Evolutionary conservation across 2,113 vertebrate species (phyloP).

Genomic region (Catharus bicknelli): DNA sequence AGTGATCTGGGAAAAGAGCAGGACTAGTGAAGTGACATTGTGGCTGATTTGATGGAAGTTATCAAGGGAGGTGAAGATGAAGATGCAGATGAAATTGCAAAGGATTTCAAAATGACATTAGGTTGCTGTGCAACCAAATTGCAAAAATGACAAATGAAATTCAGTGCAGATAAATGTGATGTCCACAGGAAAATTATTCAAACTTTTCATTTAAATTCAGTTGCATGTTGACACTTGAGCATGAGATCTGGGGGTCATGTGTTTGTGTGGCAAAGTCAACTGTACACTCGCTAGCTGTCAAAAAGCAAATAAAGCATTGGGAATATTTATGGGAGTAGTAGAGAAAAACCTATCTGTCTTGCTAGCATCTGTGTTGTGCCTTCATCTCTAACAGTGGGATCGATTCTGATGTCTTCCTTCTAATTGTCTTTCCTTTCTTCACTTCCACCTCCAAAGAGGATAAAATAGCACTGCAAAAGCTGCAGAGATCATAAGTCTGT

Average conservation of each 20-base stretch:
- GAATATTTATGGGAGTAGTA: not conserved
- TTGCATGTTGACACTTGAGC: not conserved
- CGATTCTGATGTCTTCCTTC: not conserved
- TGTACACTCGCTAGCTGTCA: not conserved
- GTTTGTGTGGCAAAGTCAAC: slow-evolving; percentile 11
- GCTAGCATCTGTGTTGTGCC: not conserved
- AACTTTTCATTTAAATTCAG: slow-evolving; percentile 10
- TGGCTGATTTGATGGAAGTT: slow-evolving; percentile 8
- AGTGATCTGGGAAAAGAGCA: not conserved
- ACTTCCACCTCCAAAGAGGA: not conserved
- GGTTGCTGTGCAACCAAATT: slow-evolving; percentile 42
- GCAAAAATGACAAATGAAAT: slow-evolving; percentile 25
- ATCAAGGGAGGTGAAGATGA: not conserved
- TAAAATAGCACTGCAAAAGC: not conserved
- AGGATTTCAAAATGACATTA: slow-evolving; percentile 22
- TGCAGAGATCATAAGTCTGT: not conserved
- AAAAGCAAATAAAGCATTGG: slow-evolving; percentile 23
- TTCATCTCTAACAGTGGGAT: not conserved
- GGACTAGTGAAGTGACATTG: not conserved
- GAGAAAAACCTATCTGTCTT: not conserved
- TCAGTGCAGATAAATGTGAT: slow-evolving; percentile 1
- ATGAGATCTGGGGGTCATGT: not conserved
- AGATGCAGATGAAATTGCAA: slow-evolving; percentile 25
- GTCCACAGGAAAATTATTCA: slow-evolving; percentile 29
- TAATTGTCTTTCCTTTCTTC: not conserved